Conservation (phyloP, 2,888 invertebrate species). For the Schrankia costaestrigalis region DNA sequence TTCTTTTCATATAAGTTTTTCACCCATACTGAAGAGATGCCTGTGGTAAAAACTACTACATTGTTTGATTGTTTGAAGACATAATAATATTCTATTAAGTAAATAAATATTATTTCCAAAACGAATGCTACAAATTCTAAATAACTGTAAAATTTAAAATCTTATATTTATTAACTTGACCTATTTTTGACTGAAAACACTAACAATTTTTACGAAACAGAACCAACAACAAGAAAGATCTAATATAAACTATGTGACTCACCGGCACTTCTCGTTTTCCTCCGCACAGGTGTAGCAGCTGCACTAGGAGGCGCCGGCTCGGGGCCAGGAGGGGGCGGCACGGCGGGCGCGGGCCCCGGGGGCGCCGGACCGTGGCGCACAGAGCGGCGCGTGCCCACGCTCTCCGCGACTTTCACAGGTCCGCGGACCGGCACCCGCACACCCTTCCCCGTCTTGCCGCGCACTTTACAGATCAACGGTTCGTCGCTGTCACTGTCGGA, state of each 20-base stretch:
- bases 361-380: constrained; percentile 71
- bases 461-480: constrained; percentile 87
- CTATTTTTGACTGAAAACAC: too few species aligned
- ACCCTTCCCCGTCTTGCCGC: constrained; percentile 56
- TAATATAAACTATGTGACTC: constrained; percentile 41
- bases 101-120: too few species aligned
- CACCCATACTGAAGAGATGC: too few species aligned
- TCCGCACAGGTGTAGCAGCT: constrained; percentile 55
- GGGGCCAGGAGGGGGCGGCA: constrained; percentile 48
- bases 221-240: background rate
- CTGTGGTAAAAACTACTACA: too few species aligned
- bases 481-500: constrained; percentile 90
- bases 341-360: constrained; percentile 32
- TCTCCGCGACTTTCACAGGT: constrained; percentile 51
- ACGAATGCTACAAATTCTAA: too few species aligned
- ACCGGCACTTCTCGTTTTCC: constrained; percentile 88
- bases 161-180: too few species aligned
- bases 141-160: too few species aligned
- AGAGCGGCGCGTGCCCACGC: constrained; percentile 79
- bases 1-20: too few species aligned
- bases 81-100: too few species aligned
- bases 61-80: too few species aligned
- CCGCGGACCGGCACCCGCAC: constrained; percentile 23
- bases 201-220: constrained; percentile 3
- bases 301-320: constrained; percentile 31